A percentile compares a stretch with the other conserved stretches of the same genome.
These are phyloP conservation scores for Mesaphorura yosii DNA, from an alignment of 1,140 invertebrate species.

Conservation along the genomic window DNA sequence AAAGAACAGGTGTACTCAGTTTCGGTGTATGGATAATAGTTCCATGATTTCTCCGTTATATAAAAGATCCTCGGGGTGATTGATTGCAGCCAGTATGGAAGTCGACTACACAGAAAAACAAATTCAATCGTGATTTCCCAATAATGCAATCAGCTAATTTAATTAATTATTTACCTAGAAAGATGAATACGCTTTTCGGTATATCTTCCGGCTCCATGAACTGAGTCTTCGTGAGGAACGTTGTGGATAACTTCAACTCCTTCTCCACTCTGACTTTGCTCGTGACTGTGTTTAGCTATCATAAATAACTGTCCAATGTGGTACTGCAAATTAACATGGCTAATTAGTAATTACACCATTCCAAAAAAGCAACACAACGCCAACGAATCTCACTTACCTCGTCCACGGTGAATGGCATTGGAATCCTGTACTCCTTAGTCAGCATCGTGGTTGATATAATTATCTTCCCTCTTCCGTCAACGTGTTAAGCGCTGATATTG, in stretches of 20 bases:
- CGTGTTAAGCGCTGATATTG: no score
- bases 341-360: slow-evolving; percentile 7
- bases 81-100: slow-evolving; percentile 79
- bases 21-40: slow-evolving; percentile 78
- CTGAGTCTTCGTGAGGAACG: slow-evolving; percentile 60
- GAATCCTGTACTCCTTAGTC: slow-evolving; percentile 79
- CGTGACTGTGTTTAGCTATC: slow-evolving; percentile 83
- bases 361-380: slow-evolving; percentile 13
- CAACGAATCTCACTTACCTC: slow-evolving; percentile 51
- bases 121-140: neutral
- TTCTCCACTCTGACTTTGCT: slow-evolving; percentile 77
- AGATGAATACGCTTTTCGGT: slow-evolving; percentile 86
- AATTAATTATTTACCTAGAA: slow-evolving; percentile 50
- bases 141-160: neutral
- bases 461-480: no score
- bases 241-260: slow-evolving; percentile 86
- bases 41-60: slow-evolving; percentile 87
- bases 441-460: slow-evolving; percentile 41
- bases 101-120: slow-evolving; percentile 51
- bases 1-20: slow-evolving; percentile 57
- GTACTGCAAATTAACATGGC: slow-evolving; percentile 51
- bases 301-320: slow-evolving; percentile 84
- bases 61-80: slow-evolving; percentile 82
- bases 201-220: slow-evolving; percentile 71
- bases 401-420: slow-evolving; percentile 80